phyloP scores from a whole-genome alignment of 2,797 vertebrate species.

The Sebastes jordani region DNA sequence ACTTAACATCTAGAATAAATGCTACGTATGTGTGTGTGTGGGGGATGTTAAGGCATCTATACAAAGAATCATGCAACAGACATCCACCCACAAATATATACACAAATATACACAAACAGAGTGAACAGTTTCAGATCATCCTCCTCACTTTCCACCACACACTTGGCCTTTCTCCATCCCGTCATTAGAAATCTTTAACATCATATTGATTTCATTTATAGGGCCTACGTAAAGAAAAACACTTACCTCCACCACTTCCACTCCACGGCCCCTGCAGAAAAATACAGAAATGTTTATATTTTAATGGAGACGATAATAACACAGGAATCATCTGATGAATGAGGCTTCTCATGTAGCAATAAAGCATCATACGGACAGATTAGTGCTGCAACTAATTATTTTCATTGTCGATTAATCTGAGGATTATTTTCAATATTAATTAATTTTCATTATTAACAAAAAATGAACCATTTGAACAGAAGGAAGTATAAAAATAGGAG shows the following conservation, averaged over 20 bases:
- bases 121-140: neutral
- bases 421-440: too few species aligned
- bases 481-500: too few species aligned
- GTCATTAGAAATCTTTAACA: neutral
- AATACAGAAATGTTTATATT: neutral
- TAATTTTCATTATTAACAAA: too few species aligned
- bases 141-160: neutral
- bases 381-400: neutral
- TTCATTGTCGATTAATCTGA: too few species aligned
- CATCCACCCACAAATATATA: neutral
- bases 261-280: slow-evolving; percentile 61
- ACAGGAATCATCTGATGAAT: neutral
- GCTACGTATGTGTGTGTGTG: neutral
- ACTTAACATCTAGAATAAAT: neutral
- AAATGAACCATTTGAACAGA: too few species aligned
- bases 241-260: slow-evolving; percentile 80
- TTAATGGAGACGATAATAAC: too few species aligned
- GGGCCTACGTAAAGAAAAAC: neutral
- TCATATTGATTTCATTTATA: neutral
- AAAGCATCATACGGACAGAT: neutral
- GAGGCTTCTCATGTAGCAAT: neutral
- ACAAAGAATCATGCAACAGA: neutral
- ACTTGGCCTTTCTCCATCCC: accelerated
- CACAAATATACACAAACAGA: neutral
- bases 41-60: neutral